Conservation (phyloP, 2,797 vertebrate genomes). For the Anisognathus igniventris region DNA sequence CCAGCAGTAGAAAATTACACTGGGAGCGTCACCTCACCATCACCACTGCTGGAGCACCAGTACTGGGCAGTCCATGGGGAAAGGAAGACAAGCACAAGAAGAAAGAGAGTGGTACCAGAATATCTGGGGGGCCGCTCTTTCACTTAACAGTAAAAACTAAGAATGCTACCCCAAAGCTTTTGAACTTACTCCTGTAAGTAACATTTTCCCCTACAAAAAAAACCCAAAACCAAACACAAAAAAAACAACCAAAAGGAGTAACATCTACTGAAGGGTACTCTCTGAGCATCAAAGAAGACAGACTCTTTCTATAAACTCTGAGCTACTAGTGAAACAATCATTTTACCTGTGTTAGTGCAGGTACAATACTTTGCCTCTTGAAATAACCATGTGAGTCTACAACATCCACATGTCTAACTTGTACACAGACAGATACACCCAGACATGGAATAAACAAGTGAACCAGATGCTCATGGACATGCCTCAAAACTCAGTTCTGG, state of each 20-base stretch:
- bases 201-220: not conserved
- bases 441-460: not conserved
- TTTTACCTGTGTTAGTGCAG: not conserved
- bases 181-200: not conserved
- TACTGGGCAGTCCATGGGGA: constrained; percentile 11
- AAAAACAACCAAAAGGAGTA: not conserved
- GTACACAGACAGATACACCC: not conserved
- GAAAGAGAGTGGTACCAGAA: not conserved
- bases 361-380: not conserved
- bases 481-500: not conserved
- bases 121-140: not conserved
- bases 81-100: not conserved
- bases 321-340: not conserved
- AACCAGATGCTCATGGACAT: not conserved
- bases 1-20: not conserved
- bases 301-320: not conserved
- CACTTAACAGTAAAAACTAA: not conserved
- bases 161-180: not conserved
- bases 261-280: not conserved
- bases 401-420: not conserved
- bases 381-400: not conserved
- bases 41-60: constrained; percentile 46
- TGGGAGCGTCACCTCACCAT: constrained; percentile 47
- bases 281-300: not conserved
- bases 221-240: not conserved